Conservation (phyloP, 37 sponge, comb jelly and placozoan species). For the Ianthella basta region DNA sequence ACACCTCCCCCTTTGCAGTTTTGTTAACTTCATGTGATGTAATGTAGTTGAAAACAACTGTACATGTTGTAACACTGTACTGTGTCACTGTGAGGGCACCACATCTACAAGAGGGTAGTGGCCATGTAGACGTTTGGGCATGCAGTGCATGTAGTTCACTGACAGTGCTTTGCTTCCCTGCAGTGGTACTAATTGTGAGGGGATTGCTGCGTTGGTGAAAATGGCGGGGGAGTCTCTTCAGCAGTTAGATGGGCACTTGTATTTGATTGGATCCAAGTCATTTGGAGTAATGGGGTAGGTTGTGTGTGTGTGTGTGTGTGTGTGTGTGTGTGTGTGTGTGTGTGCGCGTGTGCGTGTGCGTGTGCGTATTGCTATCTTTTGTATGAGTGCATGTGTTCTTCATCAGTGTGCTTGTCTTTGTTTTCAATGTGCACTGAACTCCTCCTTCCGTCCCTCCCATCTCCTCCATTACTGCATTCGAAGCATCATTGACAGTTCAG, state of each 20-base stretch:
- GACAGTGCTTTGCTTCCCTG: background rate
- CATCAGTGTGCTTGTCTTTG: background rate
- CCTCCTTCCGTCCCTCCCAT: background rate
- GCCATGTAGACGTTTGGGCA: background rate
- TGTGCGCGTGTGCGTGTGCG: background rate
- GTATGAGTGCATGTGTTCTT: no score
- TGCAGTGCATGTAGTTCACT: background rate
- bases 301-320: no score
- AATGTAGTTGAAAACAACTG: no score
- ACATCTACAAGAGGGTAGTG: no score
- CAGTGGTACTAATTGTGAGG: background rate
- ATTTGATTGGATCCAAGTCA: conserved; percentile 49
- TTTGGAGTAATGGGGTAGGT: conserved; percentile 50
- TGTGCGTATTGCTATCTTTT: no score
- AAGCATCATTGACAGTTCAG: conserved; percentile 70
- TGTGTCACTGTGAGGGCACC: no score
- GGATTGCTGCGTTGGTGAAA: conserved; percentile 33
- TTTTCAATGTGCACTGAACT: background rate
- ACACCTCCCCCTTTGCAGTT: no score
- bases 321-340: background rate
- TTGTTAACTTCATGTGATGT: no score
- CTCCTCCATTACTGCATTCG: background rate
- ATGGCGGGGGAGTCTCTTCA: conserved; percentile 38
- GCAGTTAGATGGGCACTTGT: conserved; percentile 52
- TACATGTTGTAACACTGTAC: no score